A percentile compares a stretch with the other conserved stretches of the same genome.
phyloP scores from a whole-genome alignment of 2,113 vertebrate species.

The Macquaria ambigua region DNA sequence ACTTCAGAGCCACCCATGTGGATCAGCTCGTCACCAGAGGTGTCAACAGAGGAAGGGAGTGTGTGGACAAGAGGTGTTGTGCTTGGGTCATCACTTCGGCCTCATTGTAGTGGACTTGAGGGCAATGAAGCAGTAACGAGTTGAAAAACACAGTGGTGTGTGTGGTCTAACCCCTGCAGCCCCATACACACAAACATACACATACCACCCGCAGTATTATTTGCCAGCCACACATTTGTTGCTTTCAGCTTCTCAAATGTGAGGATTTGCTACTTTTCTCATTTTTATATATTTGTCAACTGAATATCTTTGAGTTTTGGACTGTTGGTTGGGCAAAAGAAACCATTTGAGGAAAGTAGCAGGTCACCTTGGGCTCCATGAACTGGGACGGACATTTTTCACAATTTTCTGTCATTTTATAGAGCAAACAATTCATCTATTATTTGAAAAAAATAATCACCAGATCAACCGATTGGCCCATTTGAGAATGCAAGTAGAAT shows the following conservation, averaged over 20 bases:
- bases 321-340: not conserved
- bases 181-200: constrained; percentile 35
- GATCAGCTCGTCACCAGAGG: constrained; percentile 53
- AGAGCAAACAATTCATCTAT: not conserved
- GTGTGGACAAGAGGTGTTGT: constrained; percentile 47
- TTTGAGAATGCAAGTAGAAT: not conserved
- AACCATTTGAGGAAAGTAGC: not conserved
- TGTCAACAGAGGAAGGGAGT: constrained; percentile 65
- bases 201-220: constrained; percentile 4
- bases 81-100: constrained; percentile 44
- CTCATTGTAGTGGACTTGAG: constrained; percentile 35
- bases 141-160: constrained; percentile 46
- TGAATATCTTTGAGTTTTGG: not conserved
- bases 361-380: too few species aligned
- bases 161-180: constrained; percentile 52
- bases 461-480: not conserved
- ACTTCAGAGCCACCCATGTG: constrained; percentile 62
- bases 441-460: not conserved
- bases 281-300: not conserved
- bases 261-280: not conserved
- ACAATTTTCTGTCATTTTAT: not conserved
- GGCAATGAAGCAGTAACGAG: constrained; percentile 51
- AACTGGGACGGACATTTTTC: not conserved
- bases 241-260: not conserved
- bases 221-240: not conserved